A percentile compares a stretch with the other conserved stretches of the same genome.
Evolutionary conservation across 2,113 vertebrate species (phyloP).

Genomic region (Alaudala cheleensis): DNA sequence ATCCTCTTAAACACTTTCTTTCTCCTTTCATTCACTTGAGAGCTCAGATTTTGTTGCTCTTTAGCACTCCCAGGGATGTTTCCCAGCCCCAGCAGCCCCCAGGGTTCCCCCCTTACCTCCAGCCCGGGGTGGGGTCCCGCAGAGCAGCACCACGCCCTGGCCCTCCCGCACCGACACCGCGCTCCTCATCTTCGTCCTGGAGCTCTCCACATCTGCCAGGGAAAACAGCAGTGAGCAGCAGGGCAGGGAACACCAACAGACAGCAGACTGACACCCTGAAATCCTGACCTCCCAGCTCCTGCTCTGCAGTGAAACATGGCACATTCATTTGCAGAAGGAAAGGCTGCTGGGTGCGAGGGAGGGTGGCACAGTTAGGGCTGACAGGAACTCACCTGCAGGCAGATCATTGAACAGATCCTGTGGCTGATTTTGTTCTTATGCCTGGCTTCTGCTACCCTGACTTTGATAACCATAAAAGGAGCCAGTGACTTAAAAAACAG

Average conservation of each 20-base stretch:
- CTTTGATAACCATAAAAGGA: background rate
- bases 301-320: rapidly evolving
- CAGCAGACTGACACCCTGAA: too few relatives aligned
- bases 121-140: constrained; percentile 83
- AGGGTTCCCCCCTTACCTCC: constrained; percentile 80
- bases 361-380: background rate
- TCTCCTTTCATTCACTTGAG: background rate
- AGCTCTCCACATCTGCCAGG: constrained; percentile 84
- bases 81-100: rapidly evolving
- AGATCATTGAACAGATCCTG: background rate
- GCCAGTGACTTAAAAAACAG: background rate
- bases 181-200: constrained; percentile 84
- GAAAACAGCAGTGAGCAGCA: background rate
- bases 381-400: background rate
- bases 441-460: background rate
- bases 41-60: rapidly evolving
- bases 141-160: constrained; percentile 92
- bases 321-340: rapidly evolving
- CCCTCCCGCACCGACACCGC: constrained; percentile 91
- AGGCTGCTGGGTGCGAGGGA: background rate
- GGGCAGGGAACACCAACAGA: background rate
- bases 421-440: background rate
- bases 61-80: too few relatives aligned
- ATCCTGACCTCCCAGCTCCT: rapidly evolving
- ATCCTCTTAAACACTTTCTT: background rate